A percentile compares a stretch with the other conserved stretches of the same genome.
phyloP scores from a whole-genome alignment of 2,888 invertebrate species.

The Panzeria rudis region DNA sequence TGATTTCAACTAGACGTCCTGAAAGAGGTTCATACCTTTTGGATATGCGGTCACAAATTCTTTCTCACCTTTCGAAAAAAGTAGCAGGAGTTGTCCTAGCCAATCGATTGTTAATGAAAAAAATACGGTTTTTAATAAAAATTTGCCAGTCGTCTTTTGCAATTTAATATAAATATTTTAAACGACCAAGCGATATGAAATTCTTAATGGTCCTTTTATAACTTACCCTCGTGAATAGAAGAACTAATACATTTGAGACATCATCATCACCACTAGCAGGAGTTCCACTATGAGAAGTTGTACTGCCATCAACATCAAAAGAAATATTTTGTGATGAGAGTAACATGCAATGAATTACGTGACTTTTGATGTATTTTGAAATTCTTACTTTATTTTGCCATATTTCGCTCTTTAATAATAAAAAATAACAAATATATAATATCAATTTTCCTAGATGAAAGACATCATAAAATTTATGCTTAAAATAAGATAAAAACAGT shows the following conservation, averaged over 20 bases:
- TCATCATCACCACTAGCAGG: constrained; percentile 49
- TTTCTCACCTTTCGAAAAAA: no score
- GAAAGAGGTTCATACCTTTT: no score
- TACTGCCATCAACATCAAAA: constrained; percentile 38
- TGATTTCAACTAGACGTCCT: no score
- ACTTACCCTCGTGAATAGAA: neutral
- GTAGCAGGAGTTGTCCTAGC: no score
- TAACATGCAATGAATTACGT: constrained; percentile 72
- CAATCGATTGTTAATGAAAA: no score
- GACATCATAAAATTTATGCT: constrained; percentile 39
- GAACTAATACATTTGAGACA: constrained; percentile 62
- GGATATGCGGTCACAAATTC: no score
- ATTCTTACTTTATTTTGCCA: constrained; percentile 12
- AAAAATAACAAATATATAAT: constrained; percentile 28
- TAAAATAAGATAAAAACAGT: constrained; percentile 11
- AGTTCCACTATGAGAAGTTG: neutral
- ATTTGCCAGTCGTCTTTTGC: no score
- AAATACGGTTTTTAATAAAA: no score
- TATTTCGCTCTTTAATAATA: constrained; percentile 25
- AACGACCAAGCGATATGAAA: no score
- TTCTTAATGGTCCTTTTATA: neutral
- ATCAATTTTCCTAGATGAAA: constrained; percentile 45
- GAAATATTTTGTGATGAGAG: constrained; percentile 61
- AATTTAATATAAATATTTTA: no score
- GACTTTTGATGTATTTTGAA: constrained; percentile 70